Evolutionary conservation across 1,140 invertebrate species (phyloP).

Genomic region (Tyrophagus putrescentiae): DNA sequence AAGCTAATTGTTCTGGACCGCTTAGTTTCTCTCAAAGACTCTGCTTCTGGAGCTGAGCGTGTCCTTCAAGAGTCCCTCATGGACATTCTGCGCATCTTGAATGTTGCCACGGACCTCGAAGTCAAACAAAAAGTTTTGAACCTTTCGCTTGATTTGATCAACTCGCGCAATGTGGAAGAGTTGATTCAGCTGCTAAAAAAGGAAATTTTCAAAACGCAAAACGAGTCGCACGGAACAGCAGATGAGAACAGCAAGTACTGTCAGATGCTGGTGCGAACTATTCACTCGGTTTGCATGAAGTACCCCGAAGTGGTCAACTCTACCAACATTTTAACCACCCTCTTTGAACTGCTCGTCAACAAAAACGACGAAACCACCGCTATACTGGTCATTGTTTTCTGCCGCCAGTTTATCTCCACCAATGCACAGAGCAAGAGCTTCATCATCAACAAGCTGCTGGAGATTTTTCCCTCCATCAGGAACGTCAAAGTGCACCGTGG

Average conservation of each 20-base stretch:
- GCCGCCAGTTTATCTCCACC: constrained; percentile 44
- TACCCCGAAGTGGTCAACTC: constrained; percentile 70
- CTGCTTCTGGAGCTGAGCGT: constrained; percentile 65
- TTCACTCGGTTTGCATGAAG: constrained; percentile 89
- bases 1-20: constrained; percentile 95
- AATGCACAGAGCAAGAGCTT: constrained; percentile 20
- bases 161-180: constrained; percentile 82
- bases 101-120: constrained; percentile 69
- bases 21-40: constrained; percentile 68
- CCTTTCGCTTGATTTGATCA: constrained; percentile 77
- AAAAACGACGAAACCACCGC: constrained; percentile 79
- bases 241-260: constrained; percentile 83
- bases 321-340: constrained; percentile 30
- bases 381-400: constrained; percentile 84
- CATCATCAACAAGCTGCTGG: constrained; percentile 47
- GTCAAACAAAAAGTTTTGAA: constrained; percentile 47
- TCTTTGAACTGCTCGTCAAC: constrained; percentile 91
- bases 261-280: constrained; percentile 80
- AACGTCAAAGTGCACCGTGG: constrained; percentile 68
- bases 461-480: constrained; percentile 30
- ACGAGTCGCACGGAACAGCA: constrained; percentile 54
- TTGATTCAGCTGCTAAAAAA: constrained; percentile 87
- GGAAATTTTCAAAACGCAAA: constrained; percentile 79
- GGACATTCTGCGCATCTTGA: constrained; percentile 86
- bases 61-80: constrained; percentile 93